Conservation (phyloP, 2,888 invertebrate species). For the Ryuthela nishihirai region DNA sequence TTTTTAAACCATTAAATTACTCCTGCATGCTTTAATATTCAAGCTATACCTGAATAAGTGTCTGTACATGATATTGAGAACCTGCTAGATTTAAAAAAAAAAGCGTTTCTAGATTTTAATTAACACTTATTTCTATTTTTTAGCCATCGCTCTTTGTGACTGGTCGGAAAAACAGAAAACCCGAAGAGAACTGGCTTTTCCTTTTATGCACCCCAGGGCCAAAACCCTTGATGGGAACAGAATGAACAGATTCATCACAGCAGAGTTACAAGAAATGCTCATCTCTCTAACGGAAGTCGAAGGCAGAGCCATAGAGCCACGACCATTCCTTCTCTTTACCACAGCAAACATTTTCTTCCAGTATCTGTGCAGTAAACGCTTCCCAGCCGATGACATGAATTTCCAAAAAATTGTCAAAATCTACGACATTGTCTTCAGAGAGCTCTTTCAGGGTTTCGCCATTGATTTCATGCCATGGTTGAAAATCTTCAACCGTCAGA, state of each 20-base stretch:
- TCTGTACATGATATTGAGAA: too few relatives aligned
- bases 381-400: slow-evolving; percentile 59
- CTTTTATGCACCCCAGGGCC: slow-evolving; percentile 72
- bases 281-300: slow-evolving; percentile 34
- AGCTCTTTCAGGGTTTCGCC: slow-evolving; percentile 83
- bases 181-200: slow-evolving; percentile 70
- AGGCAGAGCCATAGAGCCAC: slow-evolving; percentile 52
- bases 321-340: slow-evolving; percentile 66
- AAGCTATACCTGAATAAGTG: too few relatives aligned
- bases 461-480: slow-evolving; percentile 82
- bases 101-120: neutral
- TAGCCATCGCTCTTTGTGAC: slow-evolving; percentile 81
- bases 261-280: slow-evolving; percentile 54
- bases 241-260: slow-evolving; percentile 63
- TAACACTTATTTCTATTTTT: slow-evolving; percentile 10
- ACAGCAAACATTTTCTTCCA: slow-evolving; percentile 80
- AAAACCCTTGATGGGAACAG: slow-evolving; percentile 67
- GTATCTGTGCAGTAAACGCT: slow-evolving; percentile 78
- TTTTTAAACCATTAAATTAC: too few relatives aligned
- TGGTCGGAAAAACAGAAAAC: slow-evolving; percentile 79
- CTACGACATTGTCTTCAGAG: slow-evolving; percentile 86
- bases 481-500: slow-evolving; percentile 61
- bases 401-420: slow-evolving; percentile 65
- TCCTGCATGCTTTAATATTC: too few relatives aligned
- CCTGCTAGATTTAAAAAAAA: too few relatives aligned